phyloP scores from a whole-genome alignment of 2,797 vertebrate species.

The Tympanoctomys barrerae region DNA sequence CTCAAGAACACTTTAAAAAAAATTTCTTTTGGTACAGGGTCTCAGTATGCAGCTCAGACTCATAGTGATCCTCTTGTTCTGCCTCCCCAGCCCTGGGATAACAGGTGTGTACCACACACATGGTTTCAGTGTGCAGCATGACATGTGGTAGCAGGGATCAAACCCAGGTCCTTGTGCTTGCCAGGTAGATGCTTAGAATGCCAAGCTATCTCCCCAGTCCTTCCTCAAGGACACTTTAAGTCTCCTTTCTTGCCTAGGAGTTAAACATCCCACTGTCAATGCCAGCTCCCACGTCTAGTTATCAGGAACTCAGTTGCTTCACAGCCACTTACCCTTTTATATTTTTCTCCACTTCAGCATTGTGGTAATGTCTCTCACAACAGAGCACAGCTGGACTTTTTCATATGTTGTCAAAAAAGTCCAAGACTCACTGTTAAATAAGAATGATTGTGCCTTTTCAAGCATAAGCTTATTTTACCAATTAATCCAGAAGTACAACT shows the following conservation, averaged over 20 bases:
- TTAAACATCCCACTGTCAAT: background rate
- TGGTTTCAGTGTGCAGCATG: no score
- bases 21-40: no score
- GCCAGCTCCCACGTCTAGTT: background rate
- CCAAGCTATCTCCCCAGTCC: no score
- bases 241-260: background rate
- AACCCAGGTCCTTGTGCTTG: no score
- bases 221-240: background rate
- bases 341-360: background rate
- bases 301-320: background rate
- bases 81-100: no score
- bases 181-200: no score
- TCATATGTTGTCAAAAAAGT: conserved; percentile 15
- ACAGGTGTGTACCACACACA: no score
- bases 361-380: background rate
- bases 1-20: background rate
- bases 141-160: no score
- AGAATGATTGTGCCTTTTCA: conserved; percentile 28
- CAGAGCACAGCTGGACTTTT: background rate
- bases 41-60: no score
- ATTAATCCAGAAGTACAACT: conserved; percentile 20
- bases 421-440: conserved; percentile 6
- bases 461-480: conserved; percentile 13
- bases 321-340: background rate
- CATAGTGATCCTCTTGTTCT: no score